phyloP scores from a whole-genome alignment of 2,797 vertebrate species.

The Argya squamiceps region DNA sequence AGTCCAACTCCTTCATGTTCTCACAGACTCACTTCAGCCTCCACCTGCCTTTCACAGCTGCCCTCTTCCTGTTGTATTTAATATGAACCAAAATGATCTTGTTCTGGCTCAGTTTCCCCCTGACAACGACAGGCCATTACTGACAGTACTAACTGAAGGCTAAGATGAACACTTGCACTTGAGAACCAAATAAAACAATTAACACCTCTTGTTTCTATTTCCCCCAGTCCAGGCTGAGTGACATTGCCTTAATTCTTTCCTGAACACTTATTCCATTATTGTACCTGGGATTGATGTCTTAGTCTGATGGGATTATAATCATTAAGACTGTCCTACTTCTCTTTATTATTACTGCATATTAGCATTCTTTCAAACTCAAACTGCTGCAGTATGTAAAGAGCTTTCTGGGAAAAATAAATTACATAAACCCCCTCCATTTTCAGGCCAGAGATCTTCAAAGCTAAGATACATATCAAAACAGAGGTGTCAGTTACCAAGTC shows the following conservation, averaged over 20 bases:
- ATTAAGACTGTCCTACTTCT: constrained; percentile 44
- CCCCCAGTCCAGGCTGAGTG: neutral
- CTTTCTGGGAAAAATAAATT: neutral
- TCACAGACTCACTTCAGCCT: neutral
- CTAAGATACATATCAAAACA: neutral
- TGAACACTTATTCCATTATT: constrained; percentile 33
- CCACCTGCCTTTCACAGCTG: neutral
- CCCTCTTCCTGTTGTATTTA: neutral
- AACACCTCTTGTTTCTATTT: constrained; percentile 28
- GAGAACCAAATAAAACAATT: constrained; percentile 23
- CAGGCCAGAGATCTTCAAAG: neutral
- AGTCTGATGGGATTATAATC: constrained; percentile 52
- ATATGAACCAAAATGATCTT: neutral
- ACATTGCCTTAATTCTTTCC: constrained; percentile 16
- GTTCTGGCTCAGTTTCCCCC: neutral
- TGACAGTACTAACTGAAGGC: neutral
- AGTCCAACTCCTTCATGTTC: neutral
- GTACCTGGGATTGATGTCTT: constrained; percentile 37
- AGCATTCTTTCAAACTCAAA: neutral
- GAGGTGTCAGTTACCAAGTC: neutral
- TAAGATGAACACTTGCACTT: constrained; percentile 13
- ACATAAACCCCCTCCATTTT: neutral
- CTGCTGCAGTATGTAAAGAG: neutral
- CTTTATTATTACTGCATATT: neutral
- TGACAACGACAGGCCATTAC: neutral